A percentile compares a stretch with the other conserved stretches of the same genome.
Conservation (phyloP, 2,888 invertebrate genomes). For the Euplagia quadripunctaria region DNA sequence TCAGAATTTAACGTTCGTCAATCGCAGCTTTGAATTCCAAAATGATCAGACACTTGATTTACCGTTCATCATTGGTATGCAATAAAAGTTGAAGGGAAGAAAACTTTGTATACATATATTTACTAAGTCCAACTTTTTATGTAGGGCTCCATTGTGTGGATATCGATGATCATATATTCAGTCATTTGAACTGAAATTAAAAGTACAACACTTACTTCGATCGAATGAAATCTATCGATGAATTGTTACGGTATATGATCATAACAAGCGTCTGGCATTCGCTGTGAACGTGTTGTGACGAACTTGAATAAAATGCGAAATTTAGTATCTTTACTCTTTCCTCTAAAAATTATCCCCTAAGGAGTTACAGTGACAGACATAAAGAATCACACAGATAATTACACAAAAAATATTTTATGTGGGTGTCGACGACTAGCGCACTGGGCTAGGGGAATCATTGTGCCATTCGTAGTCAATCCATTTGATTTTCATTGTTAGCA, state of each 20-base stretch:
- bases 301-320: too few relatives aligned
- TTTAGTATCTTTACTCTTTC: not conserved
- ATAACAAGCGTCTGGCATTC: not conserved
- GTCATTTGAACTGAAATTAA: not conserved
- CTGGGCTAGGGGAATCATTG: too few relatives aligned
- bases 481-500: too few relatives aligned
- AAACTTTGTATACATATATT: not conserved
- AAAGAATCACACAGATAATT: too few relatives aligned
- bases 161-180: not conserved
- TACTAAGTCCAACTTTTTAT: not conserved
- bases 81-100: not conserved
- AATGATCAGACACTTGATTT: constrained; percentile 33
- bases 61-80: constrained; percentile 9
- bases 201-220: not conserved
- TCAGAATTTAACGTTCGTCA: not conserved
- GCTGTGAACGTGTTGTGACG: not conserved
- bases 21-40: constrained; percentile 27
- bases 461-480: too few relatives aligned
- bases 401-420: too few relatives aligned
- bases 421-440: too few relatives aligned
- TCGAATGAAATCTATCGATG: not conserved
- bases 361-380: too few relatives aligned
- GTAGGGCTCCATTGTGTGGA: not conserved
- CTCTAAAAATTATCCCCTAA: not conserved
- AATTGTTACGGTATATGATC: not conserved